Percentiles rank a stretch among this genome's conserved stretches.
Conservation (phyloP, 2,113 vertebrate species). For the Cebus imitator region DNA sequence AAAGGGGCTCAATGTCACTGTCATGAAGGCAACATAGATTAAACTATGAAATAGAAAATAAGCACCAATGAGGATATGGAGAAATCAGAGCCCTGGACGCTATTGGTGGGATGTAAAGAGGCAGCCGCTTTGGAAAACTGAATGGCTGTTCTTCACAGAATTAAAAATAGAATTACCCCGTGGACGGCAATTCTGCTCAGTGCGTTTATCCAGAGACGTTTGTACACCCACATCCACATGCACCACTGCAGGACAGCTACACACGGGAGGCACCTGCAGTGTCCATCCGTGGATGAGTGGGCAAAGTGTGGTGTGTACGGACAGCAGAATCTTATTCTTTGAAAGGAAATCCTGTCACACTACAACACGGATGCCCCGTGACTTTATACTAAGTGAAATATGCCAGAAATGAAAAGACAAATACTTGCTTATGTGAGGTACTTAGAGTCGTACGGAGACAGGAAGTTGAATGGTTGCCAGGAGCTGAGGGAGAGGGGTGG, state of each 20-base stretch:
- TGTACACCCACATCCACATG: fast-evolving
- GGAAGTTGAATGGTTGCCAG: neutral
- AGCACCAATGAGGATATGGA: neutral
- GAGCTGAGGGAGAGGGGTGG: neutral
- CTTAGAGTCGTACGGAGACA: neutral
- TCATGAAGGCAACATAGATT: neutral
- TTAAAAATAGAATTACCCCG: neutral
- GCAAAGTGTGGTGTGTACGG: neutral
- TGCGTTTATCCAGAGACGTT: neutral
- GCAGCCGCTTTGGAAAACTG: neutral
- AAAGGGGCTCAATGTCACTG: neutral
- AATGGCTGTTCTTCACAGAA: neutral
- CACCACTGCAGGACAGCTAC: neutral
- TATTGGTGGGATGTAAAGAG: neutral
- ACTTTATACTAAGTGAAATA: neutral
- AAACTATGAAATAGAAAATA: neutral
- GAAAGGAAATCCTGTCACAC: neutral
- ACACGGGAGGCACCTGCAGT: fast-evolving
- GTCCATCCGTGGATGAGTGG: neutral
- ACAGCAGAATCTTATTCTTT: fast-evolving
- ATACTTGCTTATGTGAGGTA: neutral
- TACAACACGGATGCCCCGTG: neutral
- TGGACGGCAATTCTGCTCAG: neutral
- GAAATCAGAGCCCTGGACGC: neutral
- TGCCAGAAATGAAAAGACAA: neutral